Evolutionary conservation across 2,113 vertebrate species (phyloP), one percentile per base, ranked within the genome.

Genomic region (Oophaga pumilio): DNA sequence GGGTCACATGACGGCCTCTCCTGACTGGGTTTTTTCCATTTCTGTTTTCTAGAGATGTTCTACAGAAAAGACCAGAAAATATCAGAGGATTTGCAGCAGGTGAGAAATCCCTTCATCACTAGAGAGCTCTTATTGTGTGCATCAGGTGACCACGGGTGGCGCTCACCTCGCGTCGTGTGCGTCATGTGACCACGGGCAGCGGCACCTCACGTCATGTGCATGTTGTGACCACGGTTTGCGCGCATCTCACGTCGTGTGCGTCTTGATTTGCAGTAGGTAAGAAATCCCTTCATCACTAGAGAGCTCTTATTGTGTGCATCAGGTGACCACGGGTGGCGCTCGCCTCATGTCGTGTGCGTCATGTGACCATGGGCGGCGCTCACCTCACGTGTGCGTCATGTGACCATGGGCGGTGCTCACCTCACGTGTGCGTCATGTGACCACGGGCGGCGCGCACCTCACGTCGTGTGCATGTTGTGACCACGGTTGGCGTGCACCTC

Each of bases 261-360:
- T n/a, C n/a, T n/a, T n/a, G 92, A 76, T 94, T 94, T 77, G 93
- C 94, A 0, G 90, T 93, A 73, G 89, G 94, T 94, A 84, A 91
- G 89, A 20, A 15, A 15, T 6, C 22, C 18, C n/a, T n/a, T 43
- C 66, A 2, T 24, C 22, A 24, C 2, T 13, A 4, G 66, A 24
- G 66, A 60, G 59, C 18, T 2, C 18, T 60, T 15, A 60, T 60
- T 12, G 12, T 18, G 12, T 60, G 59, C 18, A 6, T 60, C 59
- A 15, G 0, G 7, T 71, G 57, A 14, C 57, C 0, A 5, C 12
- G 14, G 57, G 17, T 12, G 57, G 17, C 15, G 22, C 15, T 5
- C 20, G 7, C 1, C 57, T 28, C 59, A 56, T 28, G 20, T 11
- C 49, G 33, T 33, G 18, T 9, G 76, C 33, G 33, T 43, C 33